phyloP scores from a whole-genome alignment of 2,888 invertebrate species.

The Matsumyia berberina region DNA sequence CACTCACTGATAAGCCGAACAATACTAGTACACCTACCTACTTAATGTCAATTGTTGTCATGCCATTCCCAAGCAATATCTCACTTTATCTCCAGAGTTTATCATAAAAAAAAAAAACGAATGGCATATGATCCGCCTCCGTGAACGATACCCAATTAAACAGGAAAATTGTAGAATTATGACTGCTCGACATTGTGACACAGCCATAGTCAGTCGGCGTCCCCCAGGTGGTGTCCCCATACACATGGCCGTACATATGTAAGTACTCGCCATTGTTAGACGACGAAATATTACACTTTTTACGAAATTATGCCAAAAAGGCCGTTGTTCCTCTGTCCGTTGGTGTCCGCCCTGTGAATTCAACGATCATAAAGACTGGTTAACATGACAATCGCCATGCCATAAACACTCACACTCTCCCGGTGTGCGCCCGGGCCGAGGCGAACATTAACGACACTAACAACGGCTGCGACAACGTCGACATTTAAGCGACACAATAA shows the following conservation, averaged over 20 bases:
- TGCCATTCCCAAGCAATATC: slow-evolving; percentile 3
- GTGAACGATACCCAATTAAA: slow-evolving; percentile 71
- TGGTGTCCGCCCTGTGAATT: slow-evolving; percentile 62
- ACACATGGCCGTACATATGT: slow-evolving; percentile 32
- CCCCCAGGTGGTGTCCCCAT: slow-evolving; percentile 63
- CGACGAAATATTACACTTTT: slow-evolving; percentile 66
- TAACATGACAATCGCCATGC: slow-evolving; percentile 73
- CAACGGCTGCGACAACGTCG: slow-evolving; percentile 68
- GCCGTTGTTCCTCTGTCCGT: slow-evolving; percentile 60
- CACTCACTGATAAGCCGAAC: slow-evolving; percentile 7
- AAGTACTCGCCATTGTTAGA: slow-evolving; percentile 64
- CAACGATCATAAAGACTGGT: slow-evolving; percentile 73
- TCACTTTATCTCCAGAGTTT: slow-evolving; percentile 33
- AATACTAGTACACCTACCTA: slow-evolving; percentile 19
- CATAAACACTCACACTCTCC: slow-evolving; percentile 59
- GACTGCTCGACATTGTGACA: slow-evolving; percentile 64
- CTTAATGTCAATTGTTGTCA: slow-evolving; percentile 31
- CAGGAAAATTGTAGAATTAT: slow-evolving; percentile 70
- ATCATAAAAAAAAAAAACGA: slow-evolving; percentile 39
- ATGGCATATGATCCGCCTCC: slow-evolving; percentile 44
- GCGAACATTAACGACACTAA: slow-evolving; percentile 56
- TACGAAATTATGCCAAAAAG: slow-evolving; percentile 71
- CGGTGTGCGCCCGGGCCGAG: slow-evolving; percentile 28
- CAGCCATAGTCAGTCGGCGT: slow-evolving; percentile 28
- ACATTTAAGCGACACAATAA: slow-evolving; percentile 74